A percentile compares a stretch with the other conserved stretches of the same genome.
Evolutionary conservation across 2,797 vertebrate genomes (phyloP).

Genomic region (Ptychobarbus kaznakovi): DNA sequence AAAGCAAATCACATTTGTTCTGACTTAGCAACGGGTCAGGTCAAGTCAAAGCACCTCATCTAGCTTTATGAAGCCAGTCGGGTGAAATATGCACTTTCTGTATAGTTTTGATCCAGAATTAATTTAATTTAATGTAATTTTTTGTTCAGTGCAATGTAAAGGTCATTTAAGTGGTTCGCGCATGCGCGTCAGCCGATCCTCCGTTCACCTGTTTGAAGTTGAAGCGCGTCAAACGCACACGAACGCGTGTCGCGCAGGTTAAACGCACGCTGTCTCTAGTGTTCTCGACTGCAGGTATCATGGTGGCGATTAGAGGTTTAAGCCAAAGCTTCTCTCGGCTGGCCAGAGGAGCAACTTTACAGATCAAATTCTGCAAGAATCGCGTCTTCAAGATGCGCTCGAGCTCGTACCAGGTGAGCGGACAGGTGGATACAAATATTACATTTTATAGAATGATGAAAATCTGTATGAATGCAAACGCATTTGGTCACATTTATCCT

Average conservation of each 20-base stretch:
- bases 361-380: not conserved
- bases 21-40: no score
- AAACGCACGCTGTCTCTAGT: not conserved
- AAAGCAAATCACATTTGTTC: not conserved
- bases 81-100: no score
- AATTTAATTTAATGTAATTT: not conserved
- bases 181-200: constrained; percentile 12
- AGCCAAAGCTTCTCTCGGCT: not conserved
- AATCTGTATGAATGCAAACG: not conserved
- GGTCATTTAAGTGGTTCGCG: not conserved
- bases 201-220: not conserved
- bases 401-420: not conserved
- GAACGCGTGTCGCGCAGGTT: not conserved
- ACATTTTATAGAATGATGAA: not conserved
- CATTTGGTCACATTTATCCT: not conserved
- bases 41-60: no score
- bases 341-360: not conserved
- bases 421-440: not conserved
- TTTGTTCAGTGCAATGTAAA: not conserved
- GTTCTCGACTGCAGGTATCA: not conserved
- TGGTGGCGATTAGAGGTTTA: constrained; percentile 50
- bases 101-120: no score
- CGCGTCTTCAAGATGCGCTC: constrained; percentile 6
- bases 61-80: no score
- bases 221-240: not conserved